These are phyloP conservation scores for Lasioglossum marginatum DNA, from an alignment of 2,888 invertebrate genomes.

Conservation along the genomic window DNA sequence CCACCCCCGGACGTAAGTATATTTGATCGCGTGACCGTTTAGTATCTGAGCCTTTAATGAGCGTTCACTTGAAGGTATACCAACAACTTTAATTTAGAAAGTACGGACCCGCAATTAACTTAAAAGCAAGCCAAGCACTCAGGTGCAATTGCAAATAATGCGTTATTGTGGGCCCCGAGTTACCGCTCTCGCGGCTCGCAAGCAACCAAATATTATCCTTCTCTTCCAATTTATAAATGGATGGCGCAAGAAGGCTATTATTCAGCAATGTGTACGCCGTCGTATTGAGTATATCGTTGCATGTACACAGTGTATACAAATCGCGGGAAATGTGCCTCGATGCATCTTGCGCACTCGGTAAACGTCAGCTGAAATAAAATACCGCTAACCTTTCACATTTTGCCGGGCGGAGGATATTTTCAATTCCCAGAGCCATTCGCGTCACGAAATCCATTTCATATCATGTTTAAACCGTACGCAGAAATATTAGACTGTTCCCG, in stretches of 20 bases:
- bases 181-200: conserved; percentile 19
- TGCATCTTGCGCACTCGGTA: neutral
- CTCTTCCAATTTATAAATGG: conserved; percentile 56
- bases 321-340: neutral
- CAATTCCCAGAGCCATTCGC: neutral
- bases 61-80: conserved; percentile 8
- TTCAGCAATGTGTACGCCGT: neutral
- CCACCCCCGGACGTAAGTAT: neutral
- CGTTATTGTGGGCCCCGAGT: neutral
- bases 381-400: conserved; percentile 17
- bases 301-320: neutral
- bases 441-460: conserved; percentile 1
- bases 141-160: conserved; percentile 52
- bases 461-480: neutral
- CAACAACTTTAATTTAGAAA: conserved; percentile 59
- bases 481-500: neutral
- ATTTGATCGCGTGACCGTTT: conserved; percentile 8
- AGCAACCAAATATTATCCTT: conserved; percentile 53
- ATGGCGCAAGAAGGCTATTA: conserved; percentile 12
- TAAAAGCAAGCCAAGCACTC: conserved; percentile 55
- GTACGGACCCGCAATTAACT: conserved; percentile 57
- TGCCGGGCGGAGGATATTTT: neutral
- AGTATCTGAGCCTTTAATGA: conserved; percentile 16
- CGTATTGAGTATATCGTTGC: conserved; percentile 21
- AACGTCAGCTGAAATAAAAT: conserved; percentile 24